Evolutionary conservation across 2,797 vertebrate species (phyloP), one percentile per base, ranked within the genome.

Genomic region (Rhinogobio ventralis): DNA sequence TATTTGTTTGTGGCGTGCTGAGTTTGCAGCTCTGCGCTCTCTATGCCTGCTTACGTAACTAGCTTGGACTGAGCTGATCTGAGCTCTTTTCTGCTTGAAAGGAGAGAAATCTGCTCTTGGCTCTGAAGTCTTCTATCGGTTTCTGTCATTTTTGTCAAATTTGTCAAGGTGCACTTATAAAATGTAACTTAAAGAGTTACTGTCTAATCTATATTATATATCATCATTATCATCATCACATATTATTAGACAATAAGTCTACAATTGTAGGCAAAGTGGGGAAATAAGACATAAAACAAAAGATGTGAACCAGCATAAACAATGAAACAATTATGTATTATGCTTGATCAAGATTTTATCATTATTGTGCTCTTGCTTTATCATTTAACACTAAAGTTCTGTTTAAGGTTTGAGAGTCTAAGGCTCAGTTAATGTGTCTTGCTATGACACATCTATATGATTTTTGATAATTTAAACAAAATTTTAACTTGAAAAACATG

Each of bases 1-100:
- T 45, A 84, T 77, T 69, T 78, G 74, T 71, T 78, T 71, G 75
- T 60, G 36, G 74, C 20, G 2, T 77, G 49, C 74, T 84, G 82
- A 77, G 64, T 78, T 71, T 46, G 82, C 64, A 69, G 82, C 36
- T 60, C 74, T 33, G 39, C 2, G 5, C 49, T 57, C 33, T 39
- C 46, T 55, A 19, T 82, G 53, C 5, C 51, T 46, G 30, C 60
- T 83, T 67, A 67, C 11, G 72, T 83, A 76, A 76, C 62, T 39
- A 67, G 72, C 46, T 66, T 79, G 60, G 77, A 66, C 77, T 55
- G 60, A 83, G 30, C 23, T 82, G 57, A 49, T 42, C 39, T 66
- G 71, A 72, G 55, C 80, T 62, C 13, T 73, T 82, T 74, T 36
- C 57, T 28, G 71, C 30, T 42, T 8, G 46, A 66, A 49, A 75